Conservation (phyloP, 2,888 invertebrate species). For the Minunthozetes semirufus region DNA sequence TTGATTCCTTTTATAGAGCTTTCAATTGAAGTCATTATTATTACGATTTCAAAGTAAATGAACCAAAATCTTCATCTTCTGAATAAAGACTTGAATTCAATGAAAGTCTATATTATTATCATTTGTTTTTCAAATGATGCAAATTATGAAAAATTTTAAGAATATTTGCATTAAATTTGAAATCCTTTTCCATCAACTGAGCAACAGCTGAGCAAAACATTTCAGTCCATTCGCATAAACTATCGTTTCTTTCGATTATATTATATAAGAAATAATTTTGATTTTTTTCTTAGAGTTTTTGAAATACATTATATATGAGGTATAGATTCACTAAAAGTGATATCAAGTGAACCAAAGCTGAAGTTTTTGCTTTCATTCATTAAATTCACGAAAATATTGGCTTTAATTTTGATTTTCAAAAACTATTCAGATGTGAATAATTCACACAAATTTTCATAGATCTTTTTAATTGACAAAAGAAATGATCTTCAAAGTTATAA, state of each 20-base stretch:
- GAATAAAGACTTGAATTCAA: background rate
- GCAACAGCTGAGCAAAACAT: conserved; percentile 1
- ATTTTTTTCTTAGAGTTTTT: background rate
- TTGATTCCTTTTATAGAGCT: too few relatives aligned
- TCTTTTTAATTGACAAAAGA: too few relatives aligned
- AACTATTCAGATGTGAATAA: background rate
- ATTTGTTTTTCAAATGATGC: background rate
- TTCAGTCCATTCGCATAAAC: background rate
- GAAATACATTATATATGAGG: background rate
- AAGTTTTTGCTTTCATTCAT: background rate
- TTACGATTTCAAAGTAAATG: too few relatives aligned
- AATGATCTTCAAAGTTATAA: too few relatives aligned
- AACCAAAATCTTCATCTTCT: background rate
- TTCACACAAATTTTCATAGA: too few relatives aligned
- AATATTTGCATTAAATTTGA: background rate
- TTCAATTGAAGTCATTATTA: too few relatives aligned
- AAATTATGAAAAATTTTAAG: background rate
- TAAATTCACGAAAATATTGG: background rate
- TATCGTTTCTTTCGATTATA: background rate
- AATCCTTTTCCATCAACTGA: background rate
- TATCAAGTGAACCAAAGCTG: background rate
- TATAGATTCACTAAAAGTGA: background rate
- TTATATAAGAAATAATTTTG: background rate
- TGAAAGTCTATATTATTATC: background rate
- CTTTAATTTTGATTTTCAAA: background rate